Base-by-base conservation (phyloP, 2,113 vertebrate genomes). In the Paracanthobrama guichenoti region DNA sequence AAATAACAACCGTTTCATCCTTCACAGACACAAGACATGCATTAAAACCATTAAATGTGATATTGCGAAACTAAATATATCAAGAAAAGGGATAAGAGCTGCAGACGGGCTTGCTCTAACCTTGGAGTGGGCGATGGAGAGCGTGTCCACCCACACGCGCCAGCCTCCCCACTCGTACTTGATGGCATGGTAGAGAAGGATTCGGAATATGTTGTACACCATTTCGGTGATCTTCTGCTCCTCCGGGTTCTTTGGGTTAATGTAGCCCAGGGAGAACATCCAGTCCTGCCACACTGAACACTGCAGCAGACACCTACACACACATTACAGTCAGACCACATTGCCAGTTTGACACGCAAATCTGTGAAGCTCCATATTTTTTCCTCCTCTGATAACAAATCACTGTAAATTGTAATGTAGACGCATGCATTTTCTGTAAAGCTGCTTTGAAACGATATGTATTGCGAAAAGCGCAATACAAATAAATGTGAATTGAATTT, bases 281-380 rank as follows among this genome's bases (percentile, higher is more conserved):
- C 98, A 99, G 89, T 99, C 98, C 93, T 99, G 98, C 98, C 98
- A 99, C 86, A 99, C 98, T 10, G 98, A 99, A 94, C 98, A 99
- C 95, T 99, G 98, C 91, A 99, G 93, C 91, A 99, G 95, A 91
- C 98, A 99, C 90, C 98, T 99, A 90, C 46, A 71, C 66, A 66
- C 31, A 62, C 42, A 44, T 8, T 35, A 71, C 22, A 35, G 16
- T 18, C 46, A 55, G 12, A 72, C 16, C 55, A 71, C 39, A 20
- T 18, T 82, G 66, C 2, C 26, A 80, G 6, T 39, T 39, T 39
- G 39, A 39, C 39, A 39, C 6, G 39, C 6, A 39, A 39, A 39
- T 39, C 39, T 39, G 39, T 7, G 6, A 39, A 39, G 39, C 39
- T 39, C 6, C 6, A 39, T 39, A 39, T 39, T 39, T 39, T 39